Evolutionary conservation across 2,113 vertebrate genomes (phyloP).

Genomic region (Urocitellus parryii): DNA sequence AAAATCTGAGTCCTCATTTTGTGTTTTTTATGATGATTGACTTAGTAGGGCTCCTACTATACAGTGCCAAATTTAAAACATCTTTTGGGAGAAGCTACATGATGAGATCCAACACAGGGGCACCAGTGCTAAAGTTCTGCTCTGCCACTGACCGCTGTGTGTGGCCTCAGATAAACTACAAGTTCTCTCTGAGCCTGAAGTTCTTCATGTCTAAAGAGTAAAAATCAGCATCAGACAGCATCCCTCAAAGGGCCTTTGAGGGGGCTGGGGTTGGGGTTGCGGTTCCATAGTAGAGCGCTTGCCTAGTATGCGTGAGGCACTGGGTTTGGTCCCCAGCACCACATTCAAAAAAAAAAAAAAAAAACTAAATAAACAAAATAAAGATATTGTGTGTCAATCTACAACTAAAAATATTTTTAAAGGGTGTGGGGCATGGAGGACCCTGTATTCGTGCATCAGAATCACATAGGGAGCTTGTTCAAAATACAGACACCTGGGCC

Average conservation of each 20-base stretch:
- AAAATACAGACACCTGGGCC: background rate
- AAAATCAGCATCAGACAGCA: background rate
- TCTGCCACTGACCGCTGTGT: background rate
- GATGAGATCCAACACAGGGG: background rate
- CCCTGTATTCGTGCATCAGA: background rate
- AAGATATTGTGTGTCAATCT: too few relatives aligned
- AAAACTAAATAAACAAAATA: too few relatives aligned
- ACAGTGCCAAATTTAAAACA: background rate
- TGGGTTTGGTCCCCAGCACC: too few relatives aligned
- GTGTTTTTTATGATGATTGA: constrained; percentile 34
- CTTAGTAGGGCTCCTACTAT: background rate
- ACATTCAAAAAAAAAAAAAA: too few relatives aligned
- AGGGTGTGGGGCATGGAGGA: background rate
- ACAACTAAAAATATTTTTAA: too few relatives aligned
- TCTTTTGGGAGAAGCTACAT: background rate
- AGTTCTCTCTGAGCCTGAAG: background rate
- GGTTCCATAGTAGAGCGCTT: too few relatives aligned
- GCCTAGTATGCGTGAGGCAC: too few relatives aligned
- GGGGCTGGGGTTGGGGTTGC: too few relatives aligned
- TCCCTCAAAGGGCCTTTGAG: background rate
- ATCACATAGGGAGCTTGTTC: background rate
- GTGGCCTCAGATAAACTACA: background rate
- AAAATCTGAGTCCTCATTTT: background rate
- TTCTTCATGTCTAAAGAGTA: background rate
- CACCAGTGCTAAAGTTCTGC: background rate